A percentile compares a stretch with the other conserved stretches of the same genome.
phyloP scores from a whole-genome alignment of 2,113 vertebrate species.

The Passer montanus region DNA sequence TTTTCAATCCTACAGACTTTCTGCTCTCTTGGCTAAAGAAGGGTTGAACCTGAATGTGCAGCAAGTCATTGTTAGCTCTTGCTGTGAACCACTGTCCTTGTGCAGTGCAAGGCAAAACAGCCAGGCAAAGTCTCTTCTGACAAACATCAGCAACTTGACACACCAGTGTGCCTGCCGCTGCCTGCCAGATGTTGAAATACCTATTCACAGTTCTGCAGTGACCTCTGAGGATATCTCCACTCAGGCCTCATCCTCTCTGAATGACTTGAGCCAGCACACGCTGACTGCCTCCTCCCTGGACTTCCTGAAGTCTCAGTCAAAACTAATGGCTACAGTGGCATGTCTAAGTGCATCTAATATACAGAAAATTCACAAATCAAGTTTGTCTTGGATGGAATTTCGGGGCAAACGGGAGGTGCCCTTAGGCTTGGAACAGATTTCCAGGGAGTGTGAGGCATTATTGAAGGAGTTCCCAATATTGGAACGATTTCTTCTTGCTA shows the following conservation, averaged over 20 bases:
- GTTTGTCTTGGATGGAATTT: slow-evolving; percentile 83
- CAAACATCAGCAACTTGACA: slow-evolving; percentile 72
- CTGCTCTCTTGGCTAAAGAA: slow-evolving; percentile 83
- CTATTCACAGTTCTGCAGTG: neutral
- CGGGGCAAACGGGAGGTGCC: slow-evolving; percentile 85
- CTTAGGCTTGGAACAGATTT: slow-evolving; percentile 85
- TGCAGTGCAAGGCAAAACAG: slow-evolving; percentile 69
- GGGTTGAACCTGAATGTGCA: slow-evolving; percentile 85
- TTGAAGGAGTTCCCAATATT: slow-evolving; percentile 86
- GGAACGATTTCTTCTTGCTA: slow-evolving; percentile 77
- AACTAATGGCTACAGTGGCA: slow-evolving; percentile 80
- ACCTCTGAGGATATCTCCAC: slow-evolving; percentile 9
- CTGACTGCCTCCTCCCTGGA: slow-evolving; percentile 87
- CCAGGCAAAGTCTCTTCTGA: slow-evolving; percentile 66
- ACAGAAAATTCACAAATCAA: slow-evolving; percentile 74
- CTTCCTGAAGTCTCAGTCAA: slow-evolving; percentile 88
- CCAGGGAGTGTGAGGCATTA: slow-evolving; percentile 83
- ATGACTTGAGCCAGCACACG: slow-evolving; percentile 67
- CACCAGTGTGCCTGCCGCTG: slow-evolving; percentile 71
- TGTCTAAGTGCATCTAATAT: slow-evolving; percentile 81
- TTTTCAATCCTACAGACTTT: slow-evolving; percentile 75
- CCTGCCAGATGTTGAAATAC: slow-evolving; percentile 70
- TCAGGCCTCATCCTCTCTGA: slow-evolving; percentile 30
- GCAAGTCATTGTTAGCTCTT: slow-evolving; percentile 87
- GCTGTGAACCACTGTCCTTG: slow-evolving; percentile 85